Evolutionary conservation across 1,140 invertebrate genomes (phyloP).

Genomic region (Eumaeus atala): DNA sequence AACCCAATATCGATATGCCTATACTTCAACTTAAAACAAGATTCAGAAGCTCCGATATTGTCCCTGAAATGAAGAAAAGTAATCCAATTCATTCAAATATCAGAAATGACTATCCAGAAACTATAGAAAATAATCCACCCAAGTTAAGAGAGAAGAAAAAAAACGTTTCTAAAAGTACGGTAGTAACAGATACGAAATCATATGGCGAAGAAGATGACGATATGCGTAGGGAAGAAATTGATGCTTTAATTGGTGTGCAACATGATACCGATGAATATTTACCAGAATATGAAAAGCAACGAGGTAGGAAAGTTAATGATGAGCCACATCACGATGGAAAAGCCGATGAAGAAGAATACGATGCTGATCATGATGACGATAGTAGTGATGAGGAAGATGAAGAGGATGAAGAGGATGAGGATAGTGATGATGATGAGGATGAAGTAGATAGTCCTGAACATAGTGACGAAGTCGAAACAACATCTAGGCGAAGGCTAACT

Average conservation of each 20-base stretch:
- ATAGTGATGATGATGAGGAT: constrained; percentile 29
- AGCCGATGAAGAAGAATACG: constrained; percentile 21
- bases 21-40: constrained; percentile 17
- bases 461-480: constrained; percentile 25
- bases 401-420: constrained; percentile 26
- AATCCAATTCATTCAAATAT: background rate
- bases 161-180: constrained; percentile 49
- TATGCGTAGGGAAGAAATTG: constrained; percentile 51
- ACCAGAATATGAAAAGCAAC: constrained; percentile 54
- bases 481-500: constrained; percentile 26
- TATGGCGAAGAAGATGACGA: constrained; percentile 60
- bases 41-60: background rate
- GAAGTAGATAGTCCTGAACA: constrained; percentile 26
- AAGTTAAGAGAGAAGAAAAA: constrained; percentile 62
- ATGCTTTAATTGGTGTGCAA: constrained; percentile 53
- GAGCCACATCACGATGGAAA: constrained; percentile 17
- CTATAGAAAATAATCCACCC: constrained; percentile 25
- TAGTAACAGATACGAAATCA: constrained; percentile 56
- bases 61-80: background rate
- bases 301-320: constrained; percentile 22
- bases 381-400: constrained; percentile 26
- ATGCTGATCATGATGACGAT: constrained; percentile 26
- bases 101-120: background rate
- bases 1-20: constrained; percentile 9
- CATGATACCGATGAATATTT: constrained; percentile 56